phyloP scores from a whole-genome alignment of 2,113 vertebrate species.

The Leiothrix lutea region DNA sequence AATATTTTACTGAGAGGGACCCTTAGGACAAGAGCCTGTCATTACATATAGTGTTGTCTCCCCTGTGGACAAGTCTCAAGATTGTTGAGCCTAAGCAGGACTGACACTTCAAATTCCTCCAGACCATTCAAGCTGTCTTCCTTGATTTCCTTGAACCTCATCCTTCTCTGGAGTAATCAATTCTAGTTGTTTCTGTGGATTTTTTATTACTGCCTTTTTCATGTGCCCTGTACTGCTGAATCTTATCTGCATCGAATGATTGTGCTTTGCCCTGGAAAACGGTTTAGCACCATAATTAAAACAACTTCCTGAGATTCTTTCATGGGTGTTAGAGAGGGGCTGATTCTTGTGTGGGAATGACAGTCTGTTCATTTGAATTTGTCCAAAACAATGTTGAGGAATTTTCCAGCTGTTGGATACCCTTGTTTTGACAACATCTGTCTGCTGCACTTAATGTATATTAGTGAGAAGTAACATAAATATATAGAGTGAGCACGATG shows the following conservation, averaged over 20 bases:
- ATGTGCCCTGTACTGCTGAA: not conserved
- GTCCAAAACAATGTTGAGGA: not conserved
- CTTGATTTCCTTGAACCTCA: slow-evolving; percentile 67
- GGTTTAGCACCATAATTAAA: slow-evolving; percentile 31
- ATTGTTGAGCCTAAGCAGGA: slow-evolving; percentile 66
- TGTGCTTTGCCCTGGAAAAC: slow-evolving; percentile 1
- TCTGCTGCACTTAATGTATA: not conserved
- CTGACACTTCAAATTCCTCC: slow-evolving; percentile 68
- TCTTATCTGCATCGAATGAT: not conserved
- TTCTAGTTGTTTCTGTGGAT: slow-evolving; percentile 59
- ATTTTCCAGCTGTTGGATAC: not conserved
- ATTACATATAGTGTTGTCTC: slow-evolving; percentile 30
- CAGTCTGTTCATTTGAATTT: not conserved
- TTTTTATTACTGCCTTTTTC: slow-evolving; percentile 60
- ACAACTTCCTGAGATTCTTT: not conserved
- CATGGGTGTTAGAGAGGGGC: not conserved
- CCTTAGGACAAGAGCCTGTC: slow-evolving; percentile 62
- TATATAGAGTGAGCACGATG: not conserved
- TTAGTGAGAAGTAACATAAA: not conserved
- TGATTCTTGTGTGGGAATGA: not conserved
- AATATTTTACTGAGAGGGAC: slow-evolving; percentile 52
- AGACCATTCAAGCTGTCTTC: slow-evolving; percentile 66
- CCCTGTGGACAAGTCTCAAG: slow-evolving; percentile 41
- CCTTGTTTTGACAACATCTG: not conserved
- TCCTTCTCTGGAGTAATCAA: slow-evolving; percentile 66